These are phyloP conservation scores for Marisa cornuarietis DNA, from an alignment of 1,140 invertebrate species.

Conservation along the genomic window DNA sequence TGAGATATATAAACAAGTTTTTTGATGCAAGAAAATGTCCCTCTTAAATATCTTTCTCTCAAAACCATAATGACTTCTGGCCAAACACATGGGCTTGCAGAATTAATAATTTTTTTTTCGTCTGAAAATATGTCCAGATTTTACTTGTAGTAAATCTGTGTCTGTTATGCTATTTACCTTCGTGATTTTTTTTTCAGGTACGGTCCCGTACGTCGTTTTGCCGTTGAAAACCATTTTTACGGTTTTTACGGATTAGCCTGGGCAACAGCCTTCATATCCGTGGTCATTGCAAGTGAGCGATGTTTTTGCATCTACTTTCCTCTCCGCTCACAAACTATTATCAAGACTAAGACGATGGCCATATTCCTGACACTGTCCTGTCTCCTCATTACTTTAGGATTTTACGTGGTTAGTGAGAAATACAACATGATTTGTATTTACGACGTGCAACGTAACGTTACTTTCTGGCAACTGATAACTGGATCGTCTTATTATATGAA, in stretches of 20 bases:
- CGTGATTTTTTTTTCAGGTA: neutral
- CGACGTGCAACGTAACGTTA: neutral
- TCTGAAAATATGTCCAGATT: too few species aligned
- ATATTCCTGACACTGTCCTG: neutral
- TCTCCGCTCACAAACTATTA: conserved; percentile 1
- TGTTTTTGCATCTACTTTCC: conserved; percentile 14
- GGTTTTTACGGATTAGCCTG: conserved; percentile 3
- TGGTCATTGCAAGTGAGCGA: conserved; percentile 13
- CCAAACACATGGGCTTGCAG: neutral
- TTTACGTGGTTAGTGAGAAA: neutral
- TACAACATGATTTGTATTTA: neutral
- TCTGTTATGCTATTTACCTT: too few species aligned
- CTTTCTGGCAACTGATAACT: too few species aligned
- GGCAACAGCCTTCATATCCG: neutral
- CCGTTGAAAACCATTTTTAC: neutral
- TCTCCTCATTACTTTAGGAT: neutral
- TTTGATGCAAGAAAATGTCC: neutral
- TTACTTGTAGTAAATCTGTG: too few species aligned
- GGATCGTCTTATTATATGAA: too few species aligned
- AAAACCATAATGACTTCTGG: neutral
- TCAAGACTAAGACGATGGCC: conserved; percentile 6
- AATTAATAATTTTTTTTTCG: neutral
- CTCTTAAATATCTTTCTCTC: too few species aligned
- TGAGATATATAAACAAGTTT: too few species aligned
- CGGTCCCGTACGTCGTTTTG: neutral